Conservation (phyloP, 2,888 invertebrate genomes). For the Idaea biselata region DNA sequence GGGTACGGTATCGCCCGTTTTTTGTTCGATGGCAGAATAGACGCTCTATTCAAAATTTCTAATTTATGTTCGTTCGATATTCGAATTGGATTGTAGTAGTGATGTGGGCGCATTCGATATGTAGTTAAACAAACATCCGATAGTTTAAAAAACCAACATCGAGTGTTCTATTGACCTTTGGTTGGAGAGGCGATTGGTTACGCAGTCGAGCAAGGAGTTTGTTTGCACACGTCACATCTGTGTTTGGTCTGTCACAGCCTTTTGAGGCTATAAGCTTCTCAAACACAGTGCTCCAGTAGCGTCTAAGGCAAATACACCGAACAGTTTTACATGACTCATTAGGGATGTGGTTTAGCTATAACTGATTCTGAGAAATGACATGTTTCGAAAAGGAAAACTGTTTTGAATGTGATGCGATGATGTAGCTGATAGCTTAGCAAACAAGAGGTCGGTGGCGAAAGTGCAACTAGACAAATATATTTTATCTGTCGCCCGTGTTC, state of each 20-base stretch:
- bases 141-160: constrained; percentile 55
- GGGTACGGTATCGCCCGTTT: constrained; percentile 4
- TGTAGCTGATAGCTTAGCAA: constrained; percentile 40
- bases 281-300: constrained; percentile 62
- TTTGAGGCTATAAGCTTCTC: constrained; percentile 65
- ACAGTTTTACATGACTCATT: constrained; percentile 51
- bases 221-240: constrained; percentile 73
- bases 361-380: constrained; percentile 23
- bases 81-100: constrained; percentile 39
- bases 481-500: constrained; percentile 66
- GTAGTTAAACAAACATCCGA: constrained; percentile 44
- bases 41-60: constrained; percentile 18
- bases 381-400: constrained; percentile 30
- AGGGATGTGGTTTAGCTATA: constrained; percentile 35
- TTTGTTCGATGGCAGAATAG: constrained; percentile 12
- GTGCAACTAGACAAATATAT: constrained; percentile 68
- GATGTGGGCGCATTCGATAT: constrained; percentile 35
- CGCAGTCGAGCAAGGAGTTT: constrained; percentile 40
- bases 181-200: constrained; percentile 56
- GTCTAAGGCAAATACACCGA: constrained; percentile 49
- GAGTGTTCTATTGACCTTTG: constrained; percentile 54
- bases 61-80: constrained; percentile 28
- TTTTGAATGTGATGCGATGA: constrained; percentile 28
- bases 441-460: constrained; percentile 60
- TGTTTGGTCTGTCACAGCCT: constrained; percentile 73